Conservation (phyloP, 2,797 vertebrate genomes). For the Sarcophilus harrisii region DNA sequence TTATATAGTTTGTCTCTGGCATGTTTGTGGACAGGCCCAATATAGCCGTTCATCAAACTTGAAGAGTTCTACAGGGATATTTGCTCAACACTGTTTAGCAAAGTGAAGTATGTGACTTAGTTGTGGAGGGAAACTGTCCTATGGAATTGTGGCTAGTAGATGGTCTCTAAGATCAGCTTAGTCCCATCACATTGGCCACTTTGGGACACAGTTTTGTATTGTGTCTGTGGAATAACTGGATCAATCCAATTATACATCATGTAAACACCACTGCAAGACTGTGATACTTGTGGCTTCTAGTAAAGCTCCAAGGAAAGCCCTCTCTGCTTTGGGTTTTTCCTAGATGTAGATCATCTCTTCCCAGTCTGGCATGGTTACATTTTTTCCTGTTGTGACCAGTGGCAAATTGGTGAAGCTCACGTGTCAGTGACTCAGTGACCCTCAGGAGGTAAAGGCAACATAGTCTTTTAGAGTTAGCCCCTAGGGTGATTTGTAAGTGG, state of each 20-base stretch:
- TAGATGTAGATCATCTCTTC: background rate
- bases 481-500: background rate
- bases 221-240: constrained; percentile 55
- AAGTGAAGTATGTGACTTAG: background rate
- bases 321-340: background rate
- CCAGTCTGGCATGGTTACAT: background rate
- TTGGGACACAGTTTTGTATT: constrained; percentile 1
- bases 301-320: background rate
- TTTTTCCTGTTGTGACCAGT: background rate
- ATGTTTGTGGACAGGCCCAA: constrained; percentile 56
- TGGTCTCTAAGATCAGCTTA: constrained; percentile 9
- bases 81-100: constrained; percentile 50
- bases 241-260: background rate
- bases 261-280: background rate
- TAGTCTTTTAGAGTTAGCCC: background rate
- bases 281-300: background rate
- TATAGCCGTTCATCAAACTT: constrained; percentile 56
- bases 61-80: constrained; percentile 64
- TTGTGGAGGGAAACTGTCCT: constrained; percentile 26
- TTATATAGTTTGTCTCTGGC: constrained; percentile 34
- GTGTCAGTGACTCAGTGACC: background rate
- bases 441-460: background rate
- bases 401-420: background rate
- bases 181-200: background rate
- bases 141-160: constrained; percentile 29